phyloP scores from a whole-genome alignment of 1,140 invertebrate species.

The Nymphalis io region DNA sequence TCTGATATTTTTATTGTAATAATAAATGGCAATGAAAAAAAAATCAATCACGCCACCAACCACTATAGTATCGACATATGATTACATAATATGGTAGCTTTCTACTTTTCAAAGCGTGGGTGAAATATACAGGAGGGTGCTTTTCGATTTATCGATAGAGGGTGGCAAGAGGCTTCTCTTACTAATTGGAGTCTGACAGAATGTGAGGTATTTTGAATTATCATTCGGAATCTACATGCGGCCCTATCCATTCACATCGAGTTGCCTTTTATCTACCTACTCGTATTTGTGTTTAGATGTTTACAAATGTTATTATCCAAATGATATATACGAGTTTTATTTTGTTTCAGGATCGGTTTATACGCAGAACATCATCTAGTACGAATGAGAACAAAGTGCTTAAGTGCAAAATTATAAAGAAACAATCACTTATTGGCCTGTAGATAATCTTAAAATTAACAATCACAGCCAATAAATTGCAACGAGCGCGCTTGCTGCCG shows the following conservation, averaged over 20 bases:
- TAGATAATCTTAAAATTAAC: conserved; percentile 44
- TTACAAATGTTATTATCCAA: conserved; percentile 6
- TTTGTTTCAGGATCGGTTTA: conserved; percentile 69
- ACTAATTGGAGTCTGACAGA: conserved; percentile 46
- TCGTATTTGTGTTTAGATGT: conserved; percentile 18
- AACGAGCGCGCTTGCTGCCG: conserved; percentile 54
- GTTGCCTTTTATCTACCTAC: conserved; percentile 45
- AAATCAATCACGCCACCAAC: no score
- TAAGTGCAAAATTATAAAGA: conserved; percentile 51
- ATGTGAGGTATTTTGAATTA: conserved; percentile 47
- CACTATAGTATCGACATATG: conserved; percentile 11
- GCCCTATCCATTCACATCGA: conserved; percentile 32
- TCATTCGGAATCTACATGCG: conserved; percentile 27
- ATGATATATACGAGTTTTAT: conserved; percentile 43
- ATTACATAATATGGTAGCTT: conserved; percentile 19
- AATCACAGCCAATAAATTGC: conserved; percentile 48
- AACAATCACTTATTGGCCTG: conserved; percentile 51
- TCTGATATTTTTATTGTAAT: no score
- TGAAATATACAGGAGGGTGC: conserved; percentile 42
- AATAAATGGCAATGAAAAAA: no score
- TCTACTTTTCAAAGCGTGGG: conserved; percentile 35
- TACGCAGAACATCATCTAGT: conserved; percentile 60
- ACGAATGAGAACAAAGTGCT: conserved; percentile 64
- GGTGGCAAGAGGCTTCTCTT: conserved; percentile 46
- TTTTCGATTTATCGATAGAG: conserved; percentile 45